These are phyloP conservation scores for Pelochelys cantorii DNA, from an alignment of 2,797 vertebrate species.

Conservation along the genomic window DNA sequence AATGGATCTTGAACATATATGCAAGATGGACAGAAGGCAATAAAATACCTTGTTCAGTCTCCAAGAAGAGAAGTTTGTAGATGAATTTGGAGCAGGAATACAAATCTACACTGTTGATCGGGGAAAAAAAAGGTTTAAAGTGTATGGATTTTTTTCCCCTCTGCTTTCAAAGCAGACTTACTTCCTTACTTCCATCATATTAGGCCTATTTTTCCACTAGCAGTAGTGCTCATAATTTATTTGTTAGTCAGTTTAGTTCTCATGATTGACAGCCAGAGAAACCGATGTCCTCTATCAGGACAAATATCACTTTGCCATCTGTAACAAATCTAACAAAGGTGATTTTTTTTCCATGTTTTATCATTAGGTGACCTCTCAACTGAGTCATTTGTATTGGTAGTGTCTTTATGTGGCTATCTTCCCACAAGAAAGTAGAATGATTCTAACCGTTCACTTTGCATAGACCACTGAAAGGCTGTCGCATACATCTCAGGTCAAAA, in stretches of 20 bases:
- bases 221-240: background rate
- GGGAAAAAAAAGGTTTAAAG: background rate
- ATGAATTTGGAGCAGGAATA: background rate
- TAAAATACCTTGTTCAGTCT: background rate
- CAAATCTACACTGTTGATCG: background rate
- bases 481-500: no score
- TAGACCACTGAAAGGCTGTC: fast-evolving
- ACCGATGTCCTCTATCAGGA: background rate
- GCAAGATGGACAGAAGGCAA: background rate
- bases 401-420: background rate
- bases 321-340: fast-evolving
- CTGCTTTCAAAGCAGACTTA: background rate
- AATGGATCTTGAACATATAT: background rate
- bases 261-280: background rate
- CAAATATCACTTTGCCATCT: background rate
- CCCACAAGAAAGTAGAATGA: background rate
- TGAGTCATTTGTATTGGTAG: background rate
- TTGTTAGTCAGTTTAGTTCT: background rate
- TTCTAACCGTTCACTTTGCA: background rate
- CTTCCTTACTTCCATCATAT: background rate
- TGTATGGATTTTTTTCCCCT: background rate
- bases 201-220: background rate
- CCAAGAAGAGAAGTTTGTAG: background rate
- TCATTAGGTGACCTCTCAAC: background rate
- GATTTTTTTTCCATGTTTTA: background rate